A percentile compares a stretch with the other conserved stretches of the same genome.
Evolutionary conservation across 2,888 invertebrate species (phyloP).

Genomic region (Calameuta pallipes): DNA sequence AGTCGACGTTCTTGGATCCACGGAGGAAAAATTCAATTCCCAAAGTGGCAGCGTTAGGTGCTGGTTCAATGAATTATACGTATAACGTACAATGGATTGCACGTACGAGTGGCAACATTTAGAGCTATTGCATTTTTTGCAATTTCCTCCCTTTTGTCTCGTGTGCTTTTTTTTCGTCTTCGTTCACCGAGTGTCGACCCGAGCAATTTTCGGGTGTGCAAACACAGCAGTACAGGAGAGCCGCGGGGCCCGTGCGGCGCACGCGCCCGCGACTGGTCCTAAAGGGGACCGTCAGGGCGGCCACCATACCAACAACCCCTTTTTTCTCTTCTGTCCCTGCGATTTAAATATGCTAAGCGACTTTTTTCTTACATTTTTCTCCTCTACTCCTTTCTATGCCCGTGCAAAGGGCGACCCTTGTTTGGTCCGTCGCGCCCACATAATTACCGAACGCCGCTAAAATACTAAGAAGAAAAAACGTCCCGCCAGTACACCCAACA

Average conservation of each 20-base stretch:
- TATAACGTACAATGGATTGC: no score
- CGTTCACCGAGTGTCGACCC: slow-evolving; percentile 12
- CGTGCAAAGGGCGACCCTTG: slow-evolving; percentile 45
- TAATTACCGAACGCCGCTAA: slow-evolving; percentile 58
- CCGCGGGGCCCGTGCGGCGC: slow-evolving; percentile 10
- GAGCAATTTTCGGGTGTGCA: slow-evolving; percentile 13
- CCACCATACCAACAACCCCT: slow-evolving; percentile 38
- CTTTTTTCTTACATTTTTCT: slow-evolving; percentile 30
- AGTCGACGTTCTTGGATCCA: slow-evolving; percentile 4
- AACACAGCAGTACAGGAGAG: neutral
- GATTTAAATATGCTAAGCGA: slow-evolving; percentile 45
- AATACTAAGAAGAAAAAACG: neutral
- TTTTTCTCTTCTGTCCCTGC: slow-evolving; percentile 34
- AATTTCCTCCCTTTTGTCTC: slow-evolving; percentile 19
- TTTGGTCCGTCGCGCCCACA: slow-evolving; percentile 65
- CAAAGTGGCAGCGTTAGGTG: neutral
- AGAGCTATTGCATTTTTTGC: slow-evolving; percentile 15
- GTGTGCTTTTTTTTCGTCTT: slow-evolving; percentile 13
- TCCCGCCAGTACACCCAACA: neutral
- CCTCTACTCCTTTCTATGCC: slow-evolving; percentile 14
- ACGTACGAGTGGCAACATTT: neutral
- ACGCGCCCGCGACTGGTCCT: slow-evolving; percentile 15
- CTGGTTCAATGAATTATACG: no score
- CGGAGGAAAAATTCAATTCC: neutral
- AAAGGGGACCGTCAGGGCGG: neutral